Conservation (phyloP, 1,140 invertebrate genomes). For the Heliconius nattereri region DNA sequence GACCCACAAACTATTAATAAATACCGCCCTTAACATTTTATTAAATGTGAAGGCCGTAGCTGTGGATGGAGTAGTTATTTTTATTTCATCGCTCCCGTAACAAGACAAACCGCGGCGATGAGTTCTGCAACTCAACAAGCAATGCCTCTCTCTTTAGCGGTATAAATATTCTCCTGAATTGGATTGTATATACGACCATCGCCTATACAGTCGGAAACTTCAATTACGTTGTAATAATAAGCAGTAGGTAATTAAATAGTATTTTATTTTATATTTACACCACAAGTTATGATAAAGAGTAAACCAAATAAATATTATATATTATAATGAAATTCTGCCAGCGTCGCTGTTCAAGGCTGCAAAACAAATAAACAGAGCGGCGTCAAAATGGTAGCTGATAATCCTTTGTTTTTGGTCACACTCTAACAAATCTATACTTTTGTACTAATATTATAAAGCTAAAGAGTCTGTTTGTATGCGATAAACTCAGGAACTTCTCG, state of each 20-base stretch:
- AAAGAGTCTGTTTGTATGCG: neutral
- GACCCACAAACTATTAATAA: no score
- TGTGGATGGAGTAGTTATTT: no score
- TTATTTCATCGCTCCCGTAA: no score
- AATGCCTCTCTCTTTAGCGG: no score
- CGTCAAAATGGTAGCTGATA: slow-evolving; percentile 9
- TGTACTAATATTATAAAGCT: neutral
- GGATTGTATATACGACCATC: neutral
- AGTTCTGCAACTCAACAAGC: no score
- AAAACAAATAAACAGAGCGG: slow-evolving; percentile 31
- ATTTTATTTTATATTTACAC: neutral
- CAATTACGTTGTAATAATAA: no score
- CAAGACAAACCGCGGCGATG: no score
- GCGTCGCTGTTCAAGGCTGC: slow-evolving; percentile 28
- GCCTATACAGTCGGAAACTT: no score
- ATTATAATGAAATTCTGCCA: slow-evolving; percentile 31
- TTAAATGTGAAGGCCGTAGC: no score
- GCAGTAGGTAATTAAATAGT: no score
- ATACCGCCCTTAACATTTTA: no score
- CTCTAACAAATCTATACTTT: neutral
- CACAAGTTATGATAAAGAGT: neutral
- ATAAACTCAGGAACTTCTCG: neutral
- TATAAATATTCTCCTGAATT: no score
- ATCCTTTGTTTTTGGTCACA: slow-evolving; percentile 27
- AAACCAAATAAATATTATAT: slow-evolving; percentile 22